phyloP scores from a whole-genome alignment of 2,797 vertebrate genomes.

The Pseudochaenichthys georgianus region DNA sequence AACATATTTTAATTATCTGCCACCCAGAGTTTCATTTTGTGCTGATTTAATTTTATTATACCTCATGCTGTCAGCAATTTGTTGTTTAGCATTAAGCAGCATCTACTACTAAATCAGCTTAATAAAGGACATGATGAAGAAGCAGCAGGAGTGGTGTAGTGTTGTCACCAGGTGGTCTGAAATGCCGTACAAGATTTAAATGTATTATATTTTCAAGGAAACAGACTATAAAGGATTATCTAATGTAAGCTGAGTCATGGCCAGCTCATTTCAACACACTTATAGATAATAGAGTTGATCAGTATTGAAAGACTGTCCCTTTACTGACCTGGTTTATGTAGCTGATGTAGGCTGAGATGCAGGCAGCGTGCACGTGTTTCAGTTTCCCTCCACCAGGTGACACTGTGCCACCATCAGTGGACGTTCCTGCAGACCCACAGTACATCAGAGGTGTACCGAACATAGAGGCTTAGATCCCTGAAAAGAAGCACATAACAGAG shows the following conservation, averaged over 20 bases:
- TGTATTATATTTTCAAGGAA: slow-evolving; percentile 11
- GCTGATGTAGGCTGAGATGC: background rate
- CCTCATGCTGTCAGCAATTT: slow-evolving; percentile 17
- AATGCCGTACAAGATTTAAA: background rate
- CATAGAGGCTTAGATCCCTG: background rate
- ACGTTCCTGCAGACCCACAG: background rate
- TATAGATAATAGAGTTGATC: slow-evolving; percentile 30
- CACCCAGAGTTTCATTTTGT: slow-evolving; percentile 20
- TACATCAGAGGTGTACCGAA: background rate
- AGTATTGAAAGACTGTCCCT: slow-evolving; percentile 24
- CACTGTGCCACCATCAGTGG: slow-evolving; percentile 44
- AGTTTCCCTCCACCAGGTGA: slow-evolving; percentile 54
- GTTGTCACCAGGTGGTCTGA: slow-evolving; percentile 16
- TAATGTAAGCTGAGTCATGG: background rate
- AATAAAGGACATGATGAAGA: slow-evolving; percentile 25
- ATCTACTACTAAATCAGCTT: slow-evolving; percentile 29
- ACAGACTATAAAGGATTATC: background rate
- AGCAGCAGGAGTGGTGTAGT: slow-evolving; percentile 8
- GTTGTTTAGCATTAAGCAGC: slow-evolving; percentile 28
- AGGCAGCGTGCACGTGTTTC: background rate
- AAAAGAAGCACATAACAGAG: background rate
- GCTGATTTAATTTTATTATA: slow-evolving; percentile 29
- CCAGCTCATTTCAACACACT: slow-evolving; percentile 3
- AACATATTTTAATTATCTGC: slow-evolving; percentile 34
- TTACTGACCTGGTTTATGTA: background rate